Conservation (phyloP, 2,113 vertebrate species). For the Hypocryptadius cinnamomeus region DNA sequence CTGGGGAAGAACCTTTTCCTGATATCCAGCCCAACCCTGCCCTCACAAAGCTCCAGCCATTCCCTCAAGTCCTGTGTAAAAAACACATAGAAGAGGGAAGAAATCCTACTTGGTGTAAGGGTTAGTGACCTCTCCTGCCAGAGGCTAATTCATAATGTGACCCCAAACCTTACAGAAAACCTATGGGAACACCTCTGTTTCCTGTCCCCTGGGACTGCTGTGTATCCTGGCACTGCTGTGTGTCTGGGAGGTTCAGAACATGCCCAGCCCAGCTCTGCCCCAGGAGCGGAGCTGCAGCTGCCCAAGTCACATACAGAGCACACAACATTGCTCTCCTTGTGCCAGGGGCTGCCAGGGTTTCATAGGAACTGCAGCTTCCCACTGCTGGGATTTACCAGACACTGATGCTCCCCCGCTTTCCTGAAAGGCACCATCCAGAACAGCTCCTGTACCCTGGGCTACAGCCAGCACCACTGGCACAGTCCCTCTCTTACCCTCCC, state of each 20-base stretch:
- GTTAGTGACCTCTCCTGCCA: neutral
- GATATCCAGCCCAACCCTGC: neutral
- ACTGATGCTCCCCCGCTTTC: neutral
- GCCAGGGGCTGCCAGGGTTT: neutral
- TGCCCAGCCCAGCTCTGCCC: neutral
- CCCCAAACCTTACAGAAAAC: neutral
- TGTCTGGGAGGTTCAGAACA: rapidly evolving
- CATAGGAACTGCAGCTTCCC: neutral
- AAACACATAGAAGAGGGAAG: neutral
- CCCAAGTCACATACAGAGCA: neutral
- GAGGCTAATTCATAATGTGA: rapidly evolving
- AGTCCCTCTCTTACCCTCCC: neutral
- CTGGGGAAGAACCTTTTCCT: neutral
- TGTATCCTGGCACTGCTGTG: neutral
- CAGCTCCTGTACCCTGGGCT: rapidly evolving
- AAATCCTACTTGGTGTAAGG: neutral
- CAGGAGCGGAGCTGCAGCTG: neutral
- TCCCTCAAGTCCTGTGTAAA: neutral
- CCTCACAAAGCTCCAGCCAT: neutral
- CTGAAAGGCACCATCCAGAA: rapidly evolving
- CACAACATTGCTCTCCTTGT: too few species aligned
- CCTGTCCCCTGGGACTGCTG: neutral
- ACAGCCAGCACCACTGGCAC: neutral
- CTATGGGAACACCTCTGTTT: neutral
- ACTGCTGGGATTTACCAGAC: neutral